These are phyloP conservation scores for Prosopocoilus inquinatus DNA, from an alignment of 2,888 invertebrate species.

Conservation along the genomic window DNA sequence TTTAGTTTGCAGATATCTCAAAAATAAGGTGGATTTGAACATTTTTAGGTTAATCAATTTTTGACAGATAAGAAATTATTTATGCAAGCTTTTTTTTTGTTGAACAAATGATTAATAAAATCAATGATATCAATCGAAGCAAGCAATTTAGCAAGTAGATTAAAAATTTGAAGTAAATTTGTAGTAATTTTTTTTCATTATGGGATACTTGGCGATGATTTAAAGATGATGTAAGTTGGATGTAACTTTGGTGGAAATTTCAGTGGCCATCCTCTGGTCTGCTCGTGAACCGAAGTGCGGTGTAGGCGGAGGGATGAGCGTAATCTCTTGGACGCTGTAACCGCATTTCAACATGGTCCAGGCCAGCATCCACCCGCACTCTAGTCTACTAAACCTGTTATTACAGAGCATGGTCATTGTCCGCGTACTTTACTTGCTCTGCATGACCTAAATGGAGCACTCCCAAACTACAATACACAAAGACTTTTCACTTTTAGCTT, in stretches of 20 bases:
- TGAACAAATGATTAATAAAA: too few relatives aligned
- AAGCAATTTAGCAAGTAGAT: too few relatives aligned
- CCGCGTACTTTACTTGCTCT: slow-evolving; percentile 45
- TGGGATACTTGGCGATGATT: too few relatives aligned
- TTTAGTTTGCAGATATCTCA: too few relatives aligned
- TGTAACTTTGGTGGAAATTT: slow-evolving; percentile 17
- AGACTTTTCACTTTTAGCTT: slow-evolving; percentile 30
- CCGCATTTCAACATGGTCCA: slow-evolving; percentile 38
- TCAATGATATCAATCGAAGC: too few relatives aligned
- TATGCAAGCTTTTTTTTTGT: too few relatives aligned
- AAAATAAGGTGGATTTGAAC: too few relatives aligned
- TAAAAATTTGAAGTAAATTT: too few relatives aligned
- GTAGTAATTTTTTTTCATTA: too few relatives aligned
- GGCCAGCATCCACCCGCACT: slow-evolving; percentile 45
- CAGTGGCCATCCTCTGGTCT: slow-evolving; percentile 6
- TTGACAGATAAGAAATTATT: too few relatives aligned
- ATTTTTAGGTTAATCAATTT: too few relatives aligned
- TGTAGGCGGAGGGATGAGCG: slow-evolving; percentile 35
- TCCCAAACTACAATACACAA: slow-evolving; percentile 40
- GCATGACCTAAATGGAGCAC: slow-evolving; percentile 47
- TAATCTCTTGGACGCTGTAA: slow-evolving; percentile 34
- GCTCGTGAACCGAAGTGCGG: slow-evolving; percentile 20
- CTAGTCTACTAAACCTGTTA: slow-evolving; percentile 47
- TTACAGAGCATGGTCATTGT: slow-evolving; percentile 44
- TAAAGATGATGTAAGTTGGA: not conserved